A percentile compares a stretch with the other conserved stretches of the same genome.
Conservation (phyloP, 2,113 vertebrate genomes). For the Poeciliopsis occidentalis region DNA sequence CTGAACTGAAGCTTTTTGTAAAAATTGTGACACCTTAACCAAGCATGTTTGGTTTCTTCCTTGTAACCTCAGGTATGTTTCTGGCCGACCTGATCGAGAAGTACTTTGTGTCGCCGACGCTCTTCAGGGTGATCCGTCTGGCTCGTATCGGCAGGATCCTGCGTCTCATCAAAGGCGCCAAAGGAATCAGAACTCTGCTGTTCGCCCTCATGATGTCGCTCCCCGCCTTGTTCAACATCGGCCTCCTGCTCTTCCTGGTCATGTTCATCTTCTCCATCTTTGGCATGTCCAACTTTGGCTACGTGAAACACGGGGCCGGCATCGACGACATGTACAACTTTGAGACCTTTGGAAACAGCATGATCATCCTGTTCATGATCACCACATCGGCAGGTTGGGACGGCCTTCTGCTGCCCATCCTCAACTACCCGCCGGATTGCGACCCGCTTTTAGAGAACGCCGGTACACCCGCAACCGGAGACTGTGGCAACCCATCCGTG, state of each 20-base stretch:
- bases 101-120: conserved; percentile 97
- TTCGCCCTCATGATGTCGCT: conserved; percentile 99
- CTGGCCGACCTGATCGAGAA: conserved; percentile 98
- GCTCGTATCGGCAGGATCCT: conserved; percentile 97
- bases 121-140: conserved; percentile 98
- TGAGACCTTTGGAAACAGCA: conserved; percentile 98
- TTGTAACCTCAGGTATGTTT: conserved; percentile 89
- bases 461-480: conserved; percentile 90
- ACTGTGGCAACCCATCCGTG: conserved; percentile 97
- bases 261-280: conserved; percentile 99
- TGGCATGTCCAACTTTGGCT: conserved; percentile 99
- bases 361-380: conserved; percentile 99
- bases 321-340: conserved; percentile 99
- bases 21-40: conserved; percentile 1
- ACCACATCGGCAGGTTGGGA: conserved; percentile 98
- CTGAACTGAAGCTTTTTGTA: neutral
- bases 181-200: conserved; percentile 96
- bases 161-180: conserved; percentile 96
- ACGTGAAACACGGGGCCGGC: conserved; percentile 93
- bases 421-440: conserved; percentile 96
- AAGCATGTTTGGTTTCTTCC: conserved; percentile 20
- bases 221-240: conserved; percentile 98
- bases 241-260: conserved; percentile 95
- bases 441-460: conserved; percentile 89
- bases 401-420: conserved; percentile 92